Evolutionary conservation across 2,888 invertebrate species (phyloP), one percentile per base, ranked within the genome.

Genomic region (Pheosia gnoma): DNA sequence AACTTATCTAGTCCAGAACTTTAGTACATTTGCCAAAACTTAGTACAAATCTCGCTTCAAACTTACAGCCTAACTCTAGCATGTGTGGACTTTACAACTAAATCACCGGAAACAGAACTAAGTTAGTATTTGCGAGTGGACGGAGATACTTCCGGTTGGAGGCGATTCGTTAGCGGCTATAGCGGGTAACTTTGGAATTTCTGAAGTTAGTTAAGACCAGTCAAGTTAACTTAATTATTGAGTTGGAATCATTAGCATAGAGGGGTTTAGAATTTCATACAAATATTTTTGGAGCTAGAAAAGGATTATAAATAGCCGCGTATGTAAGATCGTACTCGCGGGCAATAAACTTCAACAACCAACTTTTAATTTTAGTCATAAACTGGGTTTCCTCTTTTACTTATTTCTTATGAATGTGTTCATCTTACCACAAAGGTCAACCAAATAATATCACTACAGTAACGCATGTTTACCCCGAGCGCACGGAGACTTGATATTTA

Each of bases 131-230:
- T 53, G 53, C 37, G 10, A 37, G 53, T 37, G 37, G 53, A 37
- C 53, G 36, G 53, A 53, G 53, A 53, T 53, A 53, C 37, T 53
- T 53, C 37, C 53, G 53, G 53, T 53, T 53, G 11, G 38, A 53
- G 37, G 53, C 53, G 53, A 37, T 53, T 53, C 53, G 53, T 53
- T 53, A 53, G 53, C 25, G 51, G 47, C n/a, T 47, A 47, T 53
- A 53, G 53, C 25, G 51, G 47, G 47, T 47, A 47, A 47, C 47
- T 47, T 47, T 47, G 47, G 47, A 47, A 9, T 2, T 3, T n/a
- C n/a, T 47, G 47, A 1, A 47, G 4, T 45, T 45, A 45, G 4
- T 10, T 45, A 45, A 3, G 4, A 5, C 11, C n/a, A n/a, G 47
- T 47, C 47, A n/a, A 47, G 47, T 47, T 47, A 11, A n/a, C 47